Evolutionary conservation across 2,888 invertebrate species (phyloP), one percentile per base, ranked within the genome.

Genomic region (Helobdella robusta): DNA sequence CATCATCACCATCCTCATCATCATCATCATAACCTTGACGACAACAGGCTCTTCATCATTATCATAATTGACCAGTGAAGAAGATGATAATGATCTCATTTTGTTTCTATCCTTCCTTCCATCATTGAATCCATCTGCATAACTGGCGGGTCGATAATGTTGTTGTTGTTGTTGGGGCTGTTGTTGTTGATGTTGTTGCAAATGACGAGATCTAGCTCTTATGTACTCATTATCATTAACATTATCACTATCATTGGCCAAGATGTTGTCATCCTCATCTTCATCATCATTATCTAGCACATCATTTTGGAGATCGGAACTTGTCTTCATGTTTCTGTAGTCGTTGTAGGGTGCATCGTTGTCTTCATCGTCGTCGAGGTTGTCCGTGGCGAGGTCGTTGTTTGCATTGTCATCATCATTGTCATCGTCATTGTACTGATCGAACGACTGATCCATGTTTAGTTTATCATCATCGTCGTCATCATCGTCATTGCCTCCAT

Each of bases 1-100:
- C n/a, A n/a, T n/a, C n/a, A n/a, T n/a, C n/a, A n/a, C n/a, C n/a
- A n/a, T n/a, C n/a, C n/a, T n/a, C n/a, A n/a, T n/a, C n/a, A n/a
- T n/a, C n/a, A 20, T 52, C 8, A n/a, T 6, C 34, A 18, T 30
- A n/a, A 62, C 62, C 50, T 62, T 62, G n/a, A 62, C 62, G 20
- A 62, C 62, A 11, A 62, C 25, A n/a, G 62, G 62, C 30, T 62
- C 62, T 32, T 62, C 62, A n/a, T 62, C 62, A 11, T 46, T 56
- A 30, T 56, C 56, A 8, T 56, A 5, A 23, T 54, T 30, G 18
- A 30, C 30, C 54, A 54, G 28, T 8, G 54, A 54, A 25, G 54
- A 54, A 5, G 54, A 28, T n/a, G 54, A 54, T 6, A 32, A n/a
- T n/a, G n/a, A n/a, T n/a, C n/a, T n/a, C n/a, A n/a, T n/a, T n/a